Percentiles rank a stretch among this genome's conserved stretches.
phyloP scores from a whole-genome alignment of 2,888 invertebrate species.

The Marasmarcha lunaedactyla region DNA sequence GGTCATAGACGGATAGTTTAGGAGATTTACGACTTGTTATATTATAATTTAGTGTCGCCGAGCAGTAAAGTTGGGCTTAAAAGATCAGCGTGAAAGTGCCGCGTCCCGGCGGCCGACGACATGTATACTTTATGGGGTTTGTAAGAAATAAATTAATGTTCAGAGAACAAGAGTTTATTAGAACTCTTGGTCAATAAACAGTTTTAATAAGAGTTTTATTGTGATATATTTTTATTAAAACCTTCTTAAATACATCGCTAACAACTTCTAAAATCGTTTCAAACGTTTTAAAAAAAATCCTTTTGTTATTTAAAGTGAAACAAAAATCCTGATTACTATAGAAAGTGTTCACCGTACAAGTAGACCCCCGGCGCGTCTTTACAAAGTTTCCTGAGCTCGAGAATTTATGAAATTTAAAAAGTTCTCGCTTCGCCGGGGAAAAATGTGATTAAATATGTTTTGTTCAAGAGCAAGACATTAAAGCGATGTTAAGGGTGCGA shows the following conservation, averaged over 20 bases:
- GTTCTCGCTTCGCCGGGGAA: slow-evolving; percentile 45
- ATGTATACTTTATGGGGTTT: not conserved
- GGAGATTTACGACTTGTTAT: slow-evolving; percentile 66
- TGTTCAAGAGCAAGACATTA: slow-evolving; percentile 71
- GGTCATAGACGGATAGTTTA: slow-evolving; percentile 58
- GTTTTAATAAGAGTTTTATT: too few species aligned
- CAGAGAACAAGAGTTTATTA: too few species aligned
- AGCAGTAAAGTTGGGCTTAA: slow-evolving; percentile 62
- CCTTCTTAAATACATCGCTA: too few species aligned
- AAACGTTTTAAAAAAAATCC: too few species aligned
- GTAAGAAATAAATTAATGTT: not conserved
- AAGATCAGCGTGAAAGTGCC: slow-evolving; percentile 41
- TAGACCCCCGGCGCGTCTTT: not conserved
- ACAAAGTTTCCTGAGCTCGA: slow-evolving; percentile 12
- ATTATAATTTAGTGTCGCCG: slow-evolving; percentile 65
- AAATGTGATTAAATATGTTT: slow-evolving; percentile 73
- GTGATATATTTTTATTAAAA: too few species aligned
- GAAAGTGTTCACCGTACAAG: not conserved
- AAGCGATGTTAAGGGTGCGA: slow-evolving; percentile 71
- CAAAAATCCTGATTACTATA: too few species aligned
- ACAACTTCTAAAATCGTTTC: too few species aligned
- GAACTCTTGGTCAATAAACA: too few species aligned
- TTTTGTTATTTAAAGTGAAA: too few species aligned
- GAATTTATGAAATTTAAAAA: slow-evolving; percentile 64
- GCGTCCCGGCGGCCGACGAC: slow-evolving; percentile 8